Evolutionary conservation across 2,797 vertebrate species (phyloP).

Genomic region (Pygocentrus nattereri): DNA sequence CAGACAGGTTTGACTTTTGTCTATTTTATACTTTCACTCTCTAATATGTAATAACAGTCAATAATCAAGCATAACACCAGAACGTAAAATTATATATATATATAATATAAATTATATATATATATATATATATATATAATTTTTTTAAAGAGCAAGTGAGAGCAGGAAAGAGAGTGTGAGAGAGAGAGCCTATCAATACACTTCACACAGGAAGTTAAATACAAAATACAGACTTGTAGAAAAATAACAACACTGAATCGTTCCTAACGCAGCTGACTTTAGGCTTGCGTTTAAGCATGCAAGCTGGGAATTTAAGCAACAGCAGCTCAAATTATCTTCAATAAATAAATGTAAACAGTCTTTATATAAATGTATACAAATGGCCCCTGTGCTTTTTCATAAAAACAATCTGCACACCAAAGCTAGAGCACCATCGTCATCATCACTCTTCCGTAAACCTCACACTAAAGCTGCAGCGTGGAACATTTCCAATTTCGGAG

Average conservation of each 20-base stretch:
- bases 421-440: background rate
- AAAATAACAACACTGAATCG: slow-evolving; percentile 4
- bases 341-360: slow-evolving; percentile 66
- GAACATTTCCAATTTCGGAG: background rate
- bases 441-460: background rate
- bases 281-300: background rate
- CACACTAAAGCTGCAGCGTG: background rate
- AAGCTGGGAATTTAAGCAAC: slow-evolving; percentile 6
- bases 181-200: too few relatives aligned
- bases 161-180: too few relatives aligned
- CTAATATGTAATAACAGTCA: slow-evolving; percentile 2
- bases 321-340: slow-evolving; percentile 10
- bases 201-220: slow-evolving; percentile 7
- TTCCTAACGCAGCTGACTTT: background rate
- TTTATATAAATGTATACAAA: background rate
- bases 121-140: too few relatives aligned
- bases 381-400: background rate
- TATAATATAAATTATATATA: too few relatives aligned
- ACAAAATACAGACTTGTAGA: slow-evolving; percentile 3
- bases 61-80: background rate
- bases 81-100: background rate
- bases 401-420: background rate
- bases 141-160: too few relatives aligned
- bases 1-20: background rate
- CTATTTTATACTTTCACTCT: background rate